phyloP scores from a whole-genome alignment of 92 coral and sea anemone species.

The Porites divaricata region DNA sequence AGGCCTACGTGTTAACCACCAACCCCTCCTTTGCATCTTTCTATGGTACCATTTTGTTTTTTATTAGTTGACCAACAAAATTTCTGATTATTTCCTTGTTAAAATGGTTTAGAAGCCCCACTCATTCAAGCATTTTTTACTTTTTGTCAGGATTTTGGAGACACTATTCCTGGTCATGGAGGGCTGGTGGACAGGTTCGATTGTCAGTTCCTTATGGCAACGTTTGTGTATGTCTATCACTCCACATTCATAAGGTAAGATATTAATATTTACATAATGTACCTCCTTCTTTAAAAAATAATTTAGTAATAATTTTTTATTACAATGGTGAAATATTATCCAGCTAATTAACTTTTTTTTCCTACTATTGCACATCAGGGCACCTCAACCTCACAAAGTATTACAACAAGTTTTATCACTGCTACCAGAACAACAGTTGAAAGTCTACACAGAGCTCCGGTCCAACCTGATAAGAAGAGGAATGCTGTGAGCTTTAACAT shows the following conservation, averaged over 20 bases:
- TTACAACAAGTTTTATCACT: conserved; percentile 92
- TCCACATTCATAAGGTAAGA: conserved; percentile 92
- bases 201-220: conserved; percentile 99
- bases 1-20: too few species aligned
- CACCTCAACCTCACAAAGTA: conserved; percentile 93
- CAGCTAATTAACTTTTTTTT: neutral
- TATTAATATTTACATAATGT: neutral
- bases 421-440: conserved; percentile 82
- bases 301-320: too few species aligned
- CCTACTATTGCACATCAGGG: conserved; percentile 56
- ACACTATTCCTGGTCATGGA: conserved; percentile 98
- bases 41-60: neutral
- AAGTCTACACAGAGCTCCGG: conserved; percentile 79
- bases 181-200: conserved; percentile 97
- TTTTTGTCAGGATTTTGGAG: conserved; percentile 92
- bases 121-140: neutral
- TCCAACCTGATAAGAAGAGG: conserved; percentile 70
- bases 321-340: neutral
- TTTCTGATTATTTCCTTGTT: neutral
- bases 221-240: conserved; percentile 95
- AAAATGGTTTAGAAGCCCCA: neutral
- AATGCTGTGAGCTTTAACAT: neutral
- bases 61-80: neutral
- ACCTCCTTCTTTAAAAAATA: neutral
- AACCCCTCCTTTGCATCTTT: too few species aligned